Evolutionary conservation across 35 echinoderm and acorn worm species (phyloP).

Genomic region (Patiria miniata): DNA sequence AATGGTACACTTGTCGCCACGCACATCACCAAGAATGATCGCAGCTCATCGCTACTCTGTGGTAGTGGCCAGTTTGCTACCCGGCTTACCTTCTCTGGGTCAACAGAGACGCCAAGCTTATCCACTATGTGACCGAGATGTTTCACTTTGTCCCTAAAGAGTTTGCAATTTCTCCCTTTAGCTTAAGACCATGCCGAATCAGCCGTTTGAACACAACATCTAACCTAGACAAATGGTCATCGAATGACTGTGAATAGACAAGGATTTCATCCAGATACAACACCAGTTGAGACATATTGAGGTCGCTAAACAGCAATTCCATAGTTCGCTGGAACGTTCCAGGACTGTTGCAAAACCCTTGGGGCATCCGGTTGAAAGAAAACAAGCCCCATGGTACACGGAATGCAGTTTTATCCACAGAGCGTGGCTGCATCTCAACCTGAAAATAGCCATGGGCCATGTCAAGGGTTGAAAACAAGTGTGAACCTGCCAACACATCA

Average conservation of each 20-base stretch:
- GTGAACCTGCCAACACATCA: conserved; percentile 52
- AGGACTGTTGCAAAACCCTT: conserved; percentile 75
- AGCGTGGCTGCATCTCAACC: conserved; percentile 43
- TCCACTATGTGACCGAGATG: too few species aligned
- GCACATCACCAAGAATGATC: too few species aligned
- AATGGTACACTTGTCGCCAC: too few species aligned
- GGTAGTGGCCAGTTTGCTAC: too few species aligned
- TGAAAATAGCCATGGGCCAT: conserved; percentile 72
- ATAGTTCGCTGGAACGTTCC: conserved; percentile 71
- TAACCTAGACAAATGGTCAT: too few species aligned
- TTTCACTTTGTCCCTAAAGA: too few species aligned
- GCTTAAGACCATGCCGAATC: too few species aligned
- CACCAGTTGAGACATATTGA: conserved; percentile 52
- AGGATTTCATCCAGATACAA: conserved; percentile 85
- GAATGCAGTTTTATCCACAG: conserved; percentile 52
- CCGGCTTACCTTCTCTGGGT: too few species aligned
- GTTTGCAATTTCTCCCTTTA: too few species aligned
- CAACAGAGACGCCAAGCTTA: too few species aligned
- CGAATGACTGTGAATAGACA: conserved; percentile 54
- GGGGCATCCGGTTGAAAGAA: conserved; percentile 70
- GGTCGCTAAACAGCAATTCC: conserved; percentile 62
- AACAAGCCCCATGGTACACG: conserved; percentile 68
- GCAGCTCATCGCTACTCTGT: too few species aligned
- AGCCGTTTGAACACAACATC: too few species aligned
- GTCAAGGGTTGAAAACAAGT: conserved; percentile 60